phyloP scores from a whole-genome alignment of 2,113 vertebrate genomes.

The Nothoprocta perdicaria region DNA sequence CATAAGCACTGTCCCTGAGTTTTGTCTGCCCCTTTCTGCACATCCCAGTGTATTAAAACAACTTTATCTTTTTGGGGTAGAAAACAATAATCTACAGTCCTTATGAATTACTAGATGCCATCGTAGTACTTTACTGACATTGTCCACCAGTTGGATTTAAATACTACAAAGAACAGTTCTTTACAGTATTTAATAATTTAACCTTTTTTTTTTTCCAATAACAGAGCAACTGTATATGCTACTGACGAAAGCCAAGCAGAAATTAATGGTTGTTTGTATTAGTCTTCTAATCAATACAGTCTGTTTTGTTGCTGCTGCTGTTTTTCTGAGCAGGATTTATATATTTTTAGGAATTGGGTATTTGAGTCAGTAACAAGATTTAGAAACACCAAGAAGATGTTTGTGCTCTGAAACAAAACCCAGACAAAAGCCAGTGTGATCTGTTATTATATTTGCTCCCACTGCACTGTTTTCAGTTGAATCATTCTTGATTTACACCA shows the following conservation, averaged over 20 bases:
- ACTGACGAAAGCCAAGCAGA: neutral
- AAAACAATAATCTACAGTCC: neutral
- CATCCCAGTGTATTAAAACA: constrained; percentile 23
- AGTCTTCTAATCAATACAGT: neutral
- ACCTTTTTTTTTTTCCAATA: neutral
- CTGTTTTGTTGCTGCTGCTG: neutral
- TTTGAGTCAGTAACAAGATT: neutral
- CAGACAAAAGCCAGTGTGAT: neutral
- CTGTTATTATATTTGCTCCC: neutral
- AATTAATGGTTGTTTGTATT: neutral
- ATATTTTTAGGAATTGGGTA: neutral
- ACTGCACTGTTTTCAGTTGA: neutral
- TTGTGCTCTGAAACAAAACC: neutral
- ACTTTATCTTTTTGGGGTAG: constrained; percentile 37
- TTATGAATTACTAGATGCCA: constrained; percentile 50
- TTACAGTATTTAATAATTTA: constrained; percentile 37
- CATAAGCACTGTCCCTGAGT: constrained; percentile 56
- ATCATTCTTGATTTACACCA: neutral
- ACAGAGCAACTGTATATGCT: neutral
- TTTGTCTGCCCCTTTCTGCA: constrained; percentile 51
- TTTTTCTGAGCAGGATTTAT: neutral
- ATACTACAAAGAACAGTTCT: neutral
- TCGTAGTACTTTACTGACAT: constrained; percentile 8
- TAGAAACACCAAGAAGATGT: neutral
- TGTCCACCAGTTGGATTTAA: neutral